Conservation (phyloP, 2,888 invertebrate genomes). For the Microplitis deprimator region DNA sequence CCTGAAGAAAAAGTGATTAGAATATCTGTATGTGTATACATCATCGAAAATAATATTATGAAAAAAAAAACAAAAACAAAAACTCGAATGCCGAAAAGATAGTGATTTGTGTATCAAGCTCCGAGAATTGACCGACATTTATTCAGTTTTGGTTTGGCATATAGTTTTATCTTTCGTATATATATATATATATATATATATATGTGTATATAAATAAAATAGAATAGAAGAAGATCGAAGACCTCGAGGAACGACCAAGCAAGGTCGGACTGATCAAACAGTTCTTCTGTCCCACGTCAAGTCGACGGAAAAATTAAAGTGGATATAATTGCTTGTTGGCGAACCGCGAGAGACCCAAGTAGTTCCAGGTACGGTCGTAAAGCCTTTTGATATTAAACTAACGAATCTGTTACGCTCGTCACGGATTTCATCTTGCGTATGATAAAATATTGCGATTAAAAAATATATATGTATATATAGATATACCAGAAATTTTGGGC, state of each 20-base stretch:
- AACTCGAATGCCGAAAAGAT: constrained; percentile 45
- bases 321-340: constrained; percentile 67
- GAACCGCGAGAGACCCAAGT: constrained; percentile 50
- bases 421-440: constrained; percentile 30
- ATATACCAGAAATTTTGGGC: neutral
- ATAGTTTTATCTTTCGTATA: neutral
- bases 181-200: neutral
- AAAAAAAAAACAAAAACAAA: constrained; percentile 32
- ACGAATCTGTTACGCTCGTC: constrained; percentile 55
- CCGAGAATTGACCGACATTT: constrained; percentile 53
- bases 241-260: constrained; percentile 52
- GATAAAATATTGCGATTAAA: constrained; percentile 32
- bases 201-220: constrained; percentile 17
- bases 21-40: constrained; percentile 3
- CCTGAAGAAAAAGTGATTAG: neutral
- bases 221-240: constrained; percentile 26
- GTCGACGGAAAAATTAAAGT: constrained; percentile 63
- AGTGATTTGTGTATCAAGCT: constrained; percentile 67
- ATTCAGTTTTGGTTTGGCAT: constrained; percentile 34
- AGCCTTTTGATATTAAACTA: constrained; percentile 66
- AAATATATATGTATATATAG: constrained; percentile 10
- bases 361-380: constrained; percentile 67
- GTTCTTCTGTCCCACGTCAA: constrained; percentile 62
- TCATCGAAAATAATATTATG: constrained; percentile 24
- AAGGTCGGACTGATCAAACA: constrained; percentile 67